Conservation (phyloP, 2,113 vertebrate genomes). For the Mirounga angustirostris region DNA sequence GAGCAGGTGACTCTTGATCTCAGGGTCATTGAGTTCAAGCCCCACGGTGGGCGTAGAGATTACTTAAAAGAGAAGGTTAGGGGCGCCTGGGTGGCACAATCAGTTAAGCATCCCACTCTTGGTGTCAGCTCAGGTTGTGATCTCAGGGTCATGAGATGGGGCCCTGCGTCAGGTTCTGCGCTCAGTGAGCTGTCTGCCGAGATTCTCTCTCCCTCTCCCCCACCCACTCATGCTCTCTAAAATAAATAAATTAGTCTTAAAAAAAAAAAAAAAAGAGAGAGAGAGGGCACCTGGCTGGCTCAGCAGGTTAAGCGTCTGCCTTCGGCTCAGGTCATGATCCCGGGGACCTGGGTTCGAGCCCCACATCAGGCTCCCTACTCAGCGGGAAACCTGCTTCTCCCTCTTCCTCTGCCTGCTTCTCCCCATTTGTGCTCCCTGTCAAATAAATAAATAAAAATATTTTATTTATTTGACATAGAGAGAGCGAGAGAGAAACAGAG, state of each 20-base stretch:
- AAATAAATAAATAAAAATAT: background rate
- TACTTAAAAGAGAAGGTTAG: too few relatives aligned
- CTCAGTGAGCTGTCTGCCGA: background rate
- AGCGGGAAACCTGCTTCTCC: background rate
- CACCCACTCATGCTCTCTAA: background rate
- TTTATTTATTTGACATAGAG: too few relatives aligned
- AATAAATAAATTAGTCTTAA: background rate
- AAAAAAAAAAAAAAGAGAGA: background rate
- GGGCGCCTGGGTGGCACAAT: too few relatives aligned
- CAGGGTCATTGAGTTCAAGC: background rate
- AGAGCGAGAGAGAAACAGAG: too few relatives aligned
- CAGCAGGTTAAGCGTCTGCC: background rate
- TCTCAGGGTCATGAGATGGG: background rate
- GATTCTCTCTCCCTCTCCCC: background rate
- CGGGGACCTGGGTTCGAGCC: background rate
- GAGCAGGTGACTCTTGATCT: background rate
- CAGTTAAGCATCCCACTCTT: background rate
- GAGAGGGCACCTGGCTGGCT: background rate
- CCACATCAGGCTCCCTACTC: background rate
- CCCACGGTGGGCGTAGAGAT: background rate
- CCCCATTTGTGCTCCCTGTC: background rate
- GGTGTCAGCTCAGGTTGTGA: background rate
- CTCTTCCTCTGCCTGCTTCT: background rate
- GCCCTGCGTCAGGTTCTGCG: background rate
- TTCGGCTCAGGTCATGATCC: background rate